Base-by-base conservation (phyloP, 2,888 invertebrate species). In the Cheilosia vulpina region DNA sequence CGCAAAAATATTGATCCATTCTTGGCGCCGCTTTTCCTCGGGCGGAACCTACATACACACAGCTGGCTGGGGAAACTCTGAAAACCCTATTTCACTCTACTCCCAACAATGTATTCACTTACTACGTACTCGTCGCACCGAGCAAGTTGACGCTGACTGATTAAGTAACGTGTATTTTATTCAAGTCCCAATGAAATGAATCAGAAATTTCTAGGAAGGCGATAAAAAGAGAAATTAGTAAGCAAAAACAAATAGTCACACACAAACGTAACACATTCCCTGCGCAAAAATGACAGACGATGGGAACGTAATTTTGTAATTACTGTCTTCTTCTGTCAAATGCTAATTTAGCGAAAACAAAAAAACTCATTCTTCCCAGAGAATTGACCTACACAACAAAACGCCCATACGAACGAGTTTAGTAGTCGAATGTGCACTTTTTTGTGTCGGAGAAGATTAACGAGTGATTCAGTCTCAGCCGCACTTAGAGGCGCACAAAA, bases 401-500 rank as follows among this genome's bases (percentile, higher is more conserved):
- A 53, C 57, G 19, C 17, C 38, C 43, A 21, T 21, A 17, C 31
- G 41, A 5, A 27, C 50, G 15, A 45, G 6, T 27, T 27, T 6
- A 6, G 27, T 5, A 1, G 17, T 45, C 27, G 27, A 1, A 4
- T 17, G 17, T 41, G 21, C 53, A 55, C 17, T 47, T 19, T 47
- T 9, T 9, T 34, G 7, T 17, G 60, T 41, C 50, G 41, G 69
- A 66, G 75, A 55, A 72, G 75, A 76, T 80, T 77, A 85, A 68
- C 76, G 77, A 85, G 57, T 72, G 63, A 85, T 77, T 85, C 81
- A 81, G 52, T 62, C 55, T 38, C 34, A 60, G 68, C 15, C 68
- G 50, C n/a, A 65, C 21, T 52, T 57, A 27, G 47, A 31, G 75
- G 27, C 58, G 55, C 21, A 85, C 81, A 81, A 81, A 72, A 77